Evolutionary conservation across 1,140 invertebrate species (phyloP).

Genomic region (Amyelois transitella): DNA sequence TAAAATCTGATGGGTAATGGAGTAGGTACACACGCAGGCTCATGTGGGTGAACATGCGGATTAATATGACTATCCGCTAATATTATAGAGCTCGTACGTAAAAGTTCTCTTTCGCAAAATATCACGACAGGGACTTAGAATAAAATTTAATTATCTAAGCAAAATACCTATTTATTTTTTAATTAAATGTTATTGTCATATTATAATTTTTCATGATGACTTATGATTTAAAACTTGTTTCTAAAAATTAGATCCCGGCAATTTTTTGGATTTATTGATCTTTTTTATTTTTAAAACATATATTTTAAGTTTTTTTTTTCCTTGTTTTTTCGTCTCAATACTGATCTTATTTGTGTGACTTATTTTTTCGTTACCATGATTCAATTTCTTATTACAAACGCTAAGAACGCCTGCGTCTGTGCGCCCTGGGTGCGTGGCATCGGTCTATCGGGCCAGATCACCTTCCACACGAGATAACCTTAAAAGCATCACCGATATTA

Average conservation of each 20-base stretch:
- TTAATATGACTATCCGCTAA: neutral
- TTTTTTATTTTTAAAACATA: too few species aligned
- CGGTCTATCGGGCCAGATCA: slow-evolving; percentile 72
- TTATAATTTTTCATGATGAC: neutral
- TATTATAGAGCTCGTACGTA: too few species aligned
- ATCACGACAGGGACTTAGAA: too few species aligned
- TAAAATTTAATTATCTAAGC: neutral
- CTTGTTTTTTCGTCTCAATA: too few species aligned
- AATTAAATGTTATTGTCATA: neutral
- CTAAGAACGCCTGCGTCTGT: slow-evolving; percentile 17
- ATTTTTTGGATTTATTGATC: too few species aligned
- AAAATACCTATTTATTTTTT: neutral
- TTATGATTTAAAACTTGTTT: neutral
- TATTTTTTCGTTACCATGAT: too few species aligned
- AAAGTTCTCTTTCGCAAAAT: too few species aligned
- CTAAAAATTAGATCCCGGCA: neutral
- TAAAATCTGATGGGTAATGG: slow-evolving; percentile 70
- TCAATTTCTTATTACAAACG: too few species aligned
- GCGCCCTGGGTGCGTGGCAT: slow-evolving; percentile 37
- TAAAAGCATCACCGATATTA: slow-evolving; percentile 72
- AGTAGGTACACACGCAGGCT: slow-evolving; percentile 35
- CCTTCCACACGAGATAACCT: slow-evolving; percentile 71
- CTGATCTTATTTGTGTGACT: too few species aligned
- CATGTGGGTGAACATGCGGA: neutral
- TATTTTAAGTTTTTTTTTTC: too few species aligned